Evolutionary conservation across 2,888 invertebrate genomes (phyloP).

Genomic region (Mesorhabditis sp.): DNA sequence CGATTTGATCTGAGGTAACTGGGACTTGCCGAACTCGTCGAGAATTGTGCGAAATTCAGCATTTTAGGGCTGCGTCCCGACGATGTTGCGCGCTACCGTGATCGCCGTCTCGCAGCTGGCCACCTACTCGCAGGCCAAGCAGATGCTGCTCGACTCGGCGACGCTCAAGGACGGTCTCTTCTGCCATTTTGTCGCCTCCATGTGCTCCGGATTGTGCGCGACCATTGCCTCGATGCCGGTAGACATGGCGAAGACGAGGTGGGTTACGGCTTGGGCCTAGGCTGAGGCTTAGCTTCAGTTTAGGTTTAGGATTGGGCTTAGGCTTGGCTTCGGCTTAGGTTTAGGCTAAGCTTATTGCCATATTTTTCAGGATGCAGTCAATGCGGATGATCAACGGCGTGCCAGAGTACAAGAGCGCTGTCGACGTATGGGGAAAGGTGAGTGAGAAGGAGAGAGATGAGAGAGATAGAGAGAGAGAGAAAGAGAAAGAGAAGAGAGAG

Average conservation of each 20-base stretch:
- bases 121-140: constrained; percentile 75
- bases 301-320: not conserved
- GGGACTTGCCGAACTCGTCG: too few species aligned
- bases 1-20: too few species aligned
- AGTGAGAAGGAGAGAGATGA: constrained; percentile 27
- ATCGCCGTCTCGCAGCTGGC: constrained; percentile 94
- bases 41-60: not conserved
- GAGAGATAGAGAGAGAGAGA: too few species aligned
- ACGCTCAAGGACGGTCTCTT: constrained; percentile 67
- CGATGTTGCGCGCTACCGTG: constrained; percentile 76
- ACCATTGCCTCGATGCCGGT: constrained; percentile 95
- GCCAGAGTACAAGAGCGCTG: constrained; percentile 77
- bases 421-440: constrained; percentile 70
- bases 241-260: constrained; percentile 97
- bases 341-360: not conserved
- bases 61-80: constrained; percentile 62
- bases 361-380: constrained; percentile 78
- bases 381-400: constrained; percentile 80
- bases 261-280: constrained; percentile 25
- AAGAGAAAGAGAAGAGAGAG: not conserved
- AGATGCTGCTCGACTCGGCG: not conserved
- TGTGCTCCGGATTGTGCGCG: constrained; percentile 84
- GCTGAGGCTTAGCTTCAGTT: not conserved
- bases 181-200: constrained; percentile 59
- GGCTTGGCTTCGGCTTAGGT: not conserved